Percentiles rank a stretch among this genome's conserved stretches.
Evolutionary conservation across 1,140 invertebrate species (phyloP).

Genomic region (Papilio dardanus): DNA sequence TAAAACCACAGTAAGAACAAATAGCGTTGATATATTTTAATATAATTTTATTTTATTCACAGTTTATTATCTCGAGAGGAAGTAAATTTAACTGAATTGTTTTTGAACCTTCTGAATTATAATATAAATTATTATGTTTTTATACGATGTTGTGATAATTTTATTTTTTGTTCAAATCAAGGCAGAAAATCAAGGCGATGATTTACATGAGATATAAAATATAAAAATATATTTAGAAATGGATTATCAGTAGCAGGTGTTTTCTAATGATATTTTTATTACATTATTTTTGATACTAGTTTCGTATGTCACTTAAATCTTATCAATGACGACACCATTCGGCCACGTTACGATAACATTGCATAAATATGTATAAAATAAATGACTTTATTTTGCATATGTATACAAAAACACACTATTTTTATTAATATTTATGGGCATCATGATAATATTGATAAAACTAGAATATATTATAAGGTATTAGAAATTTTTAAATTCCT

Average conservation of each 20-base stretch:
- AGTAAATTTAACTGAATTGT: not conserved
- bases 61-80: not conserved
- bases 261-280: not conserved
- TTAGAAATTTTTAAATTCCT: no score
- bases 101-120: not conserved
- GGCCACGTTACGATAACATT: slow-evolving; percentile 14
- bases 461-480: no score
- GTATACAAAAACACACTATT: not conserved
- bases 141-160: no score
- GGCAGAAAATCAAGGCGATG: not conserved
- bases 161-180: no score
- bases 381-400: no score
- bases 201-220: no score
- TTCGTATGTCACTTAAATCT: not conserved
- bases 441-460: no score
- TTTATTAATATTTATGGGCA: not conserved
- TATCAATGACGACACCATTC: not conserved
- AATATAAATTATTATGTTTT: no score
- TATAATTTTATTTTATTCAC: not conserved
- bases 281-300: not conserved
- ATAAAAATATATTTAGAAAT: no score
- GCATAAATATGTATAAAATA: slow-evolving; percentile 22
- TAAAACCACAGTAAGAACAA: not conserved
- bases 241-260: not conserved
- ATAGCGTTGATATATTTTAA: no score